These are phyloP conservation scores for Zaprionus ghesquierei DNA, from an alignment of 1,140 invertebrate species.

Conservation along the genomic window DNA sequence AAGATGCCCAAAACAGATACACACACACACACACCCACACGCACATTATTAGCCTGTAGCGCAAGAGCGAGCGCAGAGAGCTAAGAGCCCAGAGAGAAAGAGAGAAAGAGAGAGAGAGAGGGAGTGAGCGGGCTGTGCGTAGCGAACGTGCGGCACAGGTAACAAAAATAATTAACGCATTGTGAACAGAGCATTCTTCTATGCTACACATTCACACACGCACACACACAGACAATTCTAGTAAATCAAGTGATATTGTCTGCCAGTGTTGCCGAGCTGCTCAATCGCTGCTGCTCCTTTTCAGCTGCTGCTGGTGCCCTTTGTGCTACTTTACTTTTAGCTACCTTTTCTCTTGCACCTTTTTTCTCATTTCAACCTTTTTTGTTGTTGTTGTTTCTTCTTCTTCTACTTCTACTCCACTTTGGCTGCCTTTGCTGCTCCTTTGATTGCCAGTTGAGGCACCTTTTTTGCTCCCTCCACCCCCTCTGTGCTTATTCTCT, in stretches of 20 bases:
- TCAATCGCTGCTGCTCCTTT: too few species aligned
- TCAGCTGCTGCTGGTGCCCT: neutral
- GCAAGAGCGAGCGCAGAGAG: neutral
- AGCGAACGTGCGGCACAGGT: constrained; percentile 39
- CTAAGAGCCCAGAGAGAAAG: neutral
- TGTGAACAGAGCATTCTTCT: constrained; percentile 23
- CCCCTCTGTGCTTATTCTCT: neutral
- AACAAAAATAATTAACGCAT: constrained; percentile 55
- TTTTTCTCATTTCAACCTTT: neutral
- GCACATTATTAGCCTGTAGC: neutral
- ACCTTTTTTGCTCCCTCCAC: neutral
- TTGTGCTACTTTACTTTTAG: neutral
- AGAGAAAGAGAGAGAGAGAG: neutral
- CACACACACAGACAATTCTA: neutral
- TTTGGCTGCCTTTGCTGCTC: neutral
- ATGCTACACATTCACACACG: constrained; percentile 17
- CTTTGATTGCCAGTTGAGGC: neutral
- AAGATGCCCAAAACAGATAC: constrained; percentile 35
- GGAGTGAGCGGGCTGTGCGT: neutral
- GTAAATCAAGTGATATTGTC: constrained; percentile 4
- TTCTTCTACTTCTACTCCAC: neutral
- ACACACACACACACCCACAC: neutral
- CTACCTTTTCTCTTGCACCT: neutral
- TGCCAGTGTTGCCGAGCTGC: constrained; percentile 24
- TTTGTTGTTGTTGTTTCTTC: too few species aligned